These are phyloP conservation scores for Hemicordylus capensis DNA, from an alignment of 2,113 vertebrate species.

Conservation along the genomic window DNA sequence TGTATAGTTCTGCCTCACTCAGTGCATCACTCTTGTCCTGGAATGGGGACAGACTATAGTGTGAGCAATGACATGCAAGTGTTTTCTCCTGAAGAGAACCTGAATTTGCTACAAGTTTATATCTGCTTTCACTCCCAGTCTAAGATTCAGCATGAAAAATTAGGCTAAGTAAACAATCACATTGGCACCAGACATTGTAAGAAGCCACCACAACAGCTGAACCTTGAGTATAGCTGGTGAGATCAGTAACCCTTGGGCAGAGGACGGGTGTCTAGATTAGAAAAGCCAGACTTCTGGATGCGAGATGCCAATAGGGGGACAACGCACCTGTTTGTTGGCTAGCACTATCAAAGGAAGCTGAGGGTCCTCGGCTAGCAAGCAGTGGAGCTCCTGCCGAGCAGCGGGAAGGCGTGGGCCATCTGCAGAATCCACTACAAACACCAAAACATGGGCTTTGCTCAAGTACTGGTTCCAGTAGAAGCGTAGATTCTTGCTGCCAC, in stretches of 20 bases:
- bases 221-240: background rate
- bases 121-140: background rate
- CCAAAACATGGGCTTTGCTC: conserved; percentile 84
- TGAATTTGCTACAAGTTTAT: background rate
- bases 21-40: conserved; percentile 83
- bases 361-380: conserved; percentile 77
- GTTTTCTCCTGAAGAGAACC: background rate
- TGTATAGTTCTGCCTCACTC: conserved; percentile 77
- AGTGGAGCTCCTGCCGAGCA: conserved; percentile 86
- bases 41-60: background rate
- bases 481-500: conserved; percentile 83
- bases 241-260: background rate
- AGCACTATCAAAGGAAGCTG: conserved; percentile 85
- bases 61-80: background rate
- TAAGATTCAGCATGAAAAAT: background rate
- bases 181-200: background rate
- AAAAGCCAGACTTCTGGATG: background rate
- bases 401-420: conserved; percentile 80
- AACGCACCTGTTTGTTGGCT: conserved; percentile 91
- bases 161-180: background rate
- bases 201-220: background rate
- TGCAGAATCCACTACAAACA: conserved; percentile 89
- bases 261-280: background rate
- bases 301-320: background rate
- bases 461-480: conserved; percentile 90